Evolutionary conservation across 2,888 invertebrate species (phyloP), one percentile per base, ranked within the genome.

Genomic region (Megastigmus dorsalis): DNA sequence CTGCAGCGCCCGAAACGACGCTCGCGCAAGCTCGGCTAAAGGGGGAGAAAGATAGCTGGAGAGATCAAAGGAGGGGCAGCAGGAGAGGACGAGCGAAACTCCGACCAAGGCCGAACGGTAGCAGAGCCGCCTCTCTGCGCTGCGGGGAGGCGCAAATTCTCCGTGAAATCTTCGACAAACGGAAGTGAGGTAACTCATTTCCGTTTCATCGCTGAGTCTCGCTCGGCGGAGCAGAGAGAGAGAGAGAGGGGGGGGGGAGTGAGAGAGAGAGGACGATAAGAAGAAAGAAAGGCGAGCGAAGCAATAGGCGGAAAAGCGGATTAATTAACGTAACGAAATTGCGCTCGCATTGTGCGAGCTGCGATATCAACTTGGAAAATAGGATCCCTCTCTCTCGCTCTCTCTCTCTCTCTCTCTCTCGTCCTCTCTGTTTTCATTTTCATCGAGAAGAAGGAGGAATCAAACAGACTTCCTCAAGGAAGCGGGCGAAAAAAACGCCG

Each of bases 151-250:
- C 63, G 80, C 77, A 82, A 84, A 84, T 82, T 83, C 80, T 78
- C 81, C 81, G 81, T 82, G 79, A 84, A 84, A 83, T 83, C 83
- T 84, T 84, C 78, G 76, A 80, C 80, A 84, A 84, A 83, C 82
- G 83, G 80, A 80, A 81, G 81, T 79, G 77, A 83, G 82, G 80
- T 82, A 82, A 82, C 83, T 84, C 83, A 84, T 83, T 85, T 83
- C 81, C 83, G 83, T 84, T 82, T 83, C 79, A 80, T 82, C 79
- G 73, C 76, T 77, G 80, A 72, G 75, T 74, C 77, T 68, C 76
- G 54, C 70, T 33, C 23, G n/a, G 41, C 1, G 9, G 33, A n/a
- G 33, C 10, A 54, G 54, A 65, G 72, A 66, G 60, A 45, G 36
- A 9, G 57, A 60, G 62, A 73, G 66, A 54, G 65, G 54, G 77